Percentiles rank a stretch among this genome's conserved stretches.
Conservation (phyloP, 2,113 vertebrate species). For the Antennarius striatus region DNA sequence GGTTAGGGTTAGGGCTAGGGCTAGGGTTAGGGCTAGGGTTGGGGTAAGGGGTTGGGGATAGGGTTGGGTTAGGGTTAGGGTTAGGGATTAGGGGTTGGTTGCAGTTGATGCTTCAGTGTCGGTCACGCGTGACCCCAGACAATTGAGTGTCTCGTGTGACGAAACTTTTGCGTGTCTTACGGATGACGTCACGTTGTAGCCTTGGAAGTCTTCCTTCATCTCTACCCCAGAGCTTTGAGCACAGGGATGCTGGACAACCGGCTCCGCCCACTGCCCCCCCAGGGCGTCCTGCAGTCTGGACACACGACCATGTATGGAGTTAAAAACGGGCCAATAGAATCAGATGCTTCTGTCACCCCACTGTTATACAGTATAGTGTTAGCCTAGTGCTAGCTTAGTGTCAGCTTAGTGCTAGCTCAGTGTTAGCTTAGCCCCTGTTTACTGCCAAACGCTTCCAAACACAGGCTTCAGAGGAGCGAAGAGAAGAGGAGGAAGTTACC, state of each 20-base stretch:
- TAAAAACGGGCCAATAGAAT: background rate
- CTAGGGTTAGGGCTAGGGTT: too few species aligned
- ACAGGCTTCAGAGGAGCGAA: background rate
- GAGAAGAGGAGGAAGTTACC: slow-evolving; percentile 56
- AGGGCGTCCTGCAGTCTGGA: slow-evolving; percentile 32
- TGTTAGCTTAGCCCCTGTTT: too few species aligned
- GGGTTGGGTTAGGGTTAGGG: too few species aligned
- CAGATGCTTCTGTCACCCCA: background rate
- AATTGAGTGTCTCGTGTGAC: background rate
- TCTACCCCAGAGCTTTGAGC: slow-evolving; percentile 40
- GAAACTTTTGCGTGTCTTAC: slow-evolving; percentile 53
- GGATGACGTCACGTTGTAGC: slow-evolving; percentile 30
- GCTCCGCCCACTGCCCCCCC: slow-evolving; percentile 4
- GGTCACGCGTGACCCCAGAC: background rate
- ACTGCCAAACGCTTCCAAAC: too few species aligned
- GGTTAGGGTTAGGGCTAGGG: too few species aligned
- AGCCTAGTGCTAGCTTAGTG: too few species aligned
- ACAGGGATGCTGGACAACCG: slow-evolving; percentile 20
- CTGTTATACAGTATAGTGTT: too few species aligned
- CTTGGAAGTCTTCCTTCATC: slow-evolving; percentile 45
- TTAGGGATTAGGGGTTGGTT: too few species aligned
- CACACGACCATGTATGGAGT: slow-evolving; percentile 12
- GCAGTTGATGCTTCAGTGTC: too few species aligned
- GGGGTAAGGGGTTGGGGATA: too few species aligned
- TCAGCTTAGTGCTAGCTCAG: too few species aligned